Evolutionary conservation across 30 jellyfish, hydroid and myxozoan genomes (phyloP), one percentile per base, ranked within the genome.

Genomic region (Hydra vulgaris): DNA sequence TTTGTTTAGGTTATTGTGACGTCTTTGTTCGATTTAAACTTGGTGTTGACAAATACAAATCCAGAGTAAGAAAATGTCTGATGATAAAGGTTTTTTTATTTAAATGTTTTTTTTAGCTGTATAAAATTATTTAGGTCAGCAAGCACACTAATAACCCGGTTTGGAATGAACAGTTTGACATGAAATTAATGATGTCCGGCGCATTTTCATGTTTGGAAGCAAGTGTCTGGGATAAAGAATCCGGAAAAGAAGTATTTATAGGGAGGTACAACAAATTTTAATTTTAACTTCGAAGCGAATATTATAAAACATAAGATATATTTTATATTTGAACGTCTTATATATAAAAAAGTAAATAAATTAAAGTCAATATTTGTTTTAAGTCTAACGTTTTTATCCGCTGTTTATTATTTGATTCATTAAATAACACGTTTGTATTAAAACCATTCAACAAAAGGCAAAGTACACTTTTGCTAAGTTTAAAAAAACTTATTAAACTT

Each of bases 211-310:
- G 74, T 1, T 77, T 90, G 55, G 97, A 90, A 73, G 66, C 85
- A 25, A 90, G 90, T 70, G 97, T 90, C 5, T 90, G 95, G 94
- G 97, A 90, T 71, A 90, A 82, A 74, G 97, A 90, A 78, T 80
- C 97, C 3, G 97, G 98, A 0, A 88, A 89, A 66, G 98, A 91
- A 72, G 98, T 83, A 76, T 86, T 91, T 81, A 91, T 91, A 95
- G 98, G 98, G 27, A 86, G 98, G 98, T 91, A 82, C 0, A 66
- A 0, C 27, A 1, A 25, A 17, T 74, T 74, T 74, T 3, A 40
- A 40, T 40, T 40, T 40, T 3, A 40, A 1, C 15, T 69, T 5
- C 15, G 27, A 69, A 69, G 8, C 15, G 8, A 69, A 3, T 40
- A 3, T 40, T 3, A 40, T 40, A 40, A n/a, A n/a, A n/a, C n/a